Evolutionary conservation across 35 echinoderm and acorn worm genomes (phyloP), one percentile per base, ranked within the genome.

Genomic region (Eucidaris tribuloides): DNA sequence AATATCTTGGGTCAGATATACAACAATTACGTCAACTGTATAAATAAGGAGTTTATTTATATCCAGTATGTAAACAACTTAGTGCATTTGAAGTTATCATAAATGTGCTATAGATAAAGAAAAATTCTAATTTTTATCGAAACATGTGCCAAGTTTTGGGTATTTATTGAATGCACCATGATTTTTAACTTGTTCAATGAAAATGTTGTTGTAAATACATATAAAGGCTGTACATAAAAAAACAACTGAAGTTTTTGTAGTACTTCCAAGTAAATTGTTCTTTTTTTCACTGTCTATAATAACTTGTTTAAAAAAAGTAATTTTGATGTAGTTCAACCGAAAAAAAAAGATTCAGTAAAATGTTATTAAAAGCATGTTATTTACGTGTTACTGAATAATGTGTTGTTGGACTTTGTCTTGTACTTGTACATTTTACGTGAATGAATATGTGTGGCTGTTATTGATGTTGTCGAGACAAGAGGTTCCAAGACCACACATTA

Each of bases 301-400:
- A 74, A 74, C 15, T 34, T 41, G 41, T 41, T 74, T 74, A n/a
- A 41, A 74, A 32, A 74, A 74, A 36, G 68, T 74, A 0, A 74
- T 41, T 74, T 74, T 74, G 34, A 24, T 13, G 68, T 74, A 74
- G 68, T 74, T 74, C 22, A 14, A 74, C 68, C 44, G 68, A 74
- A 74, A 44, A 74, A 40, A 44, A 44, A 44, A 23, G 44, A 35
- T 74, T 36, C 29, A 36, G 29, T 74, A 22, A 74, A 74, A 74
- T 74, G 68, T 74, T 74, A 74, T 74, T 74, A 74, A 68, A 74
- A 74, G 68, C 68, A 74, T 74, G 68, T 74, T 74, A 74, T 74
- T 74, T 44, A 74, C 68, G 68, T 74, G 68, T 74, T 74, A 74
- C 68, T 74, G 44, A 41, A 74, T n/a, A n/a, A n/a, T n/a, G n/a